Evolutionary conservation across 2,797 vertebrate genomes (phyloP).

Genomic region (Balearica regulorum): DNA sequence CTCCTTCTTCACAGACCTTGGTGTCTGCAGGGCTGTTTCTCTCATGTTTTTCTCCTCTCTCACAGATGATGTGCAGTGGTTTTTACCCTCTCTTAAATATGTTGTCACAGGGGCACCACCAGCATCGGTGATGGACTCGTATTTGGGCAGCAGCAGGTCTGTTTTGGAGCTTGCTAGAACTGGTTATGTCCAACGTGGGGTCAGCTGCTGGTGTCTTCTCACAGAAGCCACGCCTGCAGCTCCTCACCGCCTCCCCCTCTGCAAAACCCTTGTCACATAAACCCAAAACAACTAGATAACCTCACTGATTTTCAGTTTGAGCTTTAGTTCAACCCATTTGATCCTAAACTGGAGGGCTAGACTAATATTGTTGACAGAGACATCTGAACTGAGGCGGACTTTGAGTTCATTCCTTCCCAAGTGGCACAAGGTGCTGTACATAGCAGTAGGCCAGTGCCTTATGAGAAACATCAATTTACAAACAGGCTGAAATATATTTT

Average conservation of each 20-base stretch:
- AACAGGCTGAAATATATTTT: not conserved
- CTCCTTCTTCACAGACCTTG: not conserved
- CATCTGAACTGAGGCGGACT: not conserved
- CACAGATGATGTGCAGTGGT: not conserved
- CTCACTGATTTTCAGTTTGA: constrained; percentile 11
- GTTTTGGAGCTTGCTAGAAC: not conserved
- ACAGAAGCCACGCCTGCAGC: not conserved
- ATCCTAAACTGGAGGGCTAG: not conserved
- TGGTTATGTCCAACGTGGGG: not conserved
- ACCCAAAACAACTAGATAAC: not conserved
- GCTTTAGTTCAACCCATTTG: not conserved
- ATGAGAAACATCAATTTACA: not conserved
- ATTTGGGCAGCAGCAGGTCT: not conserved
- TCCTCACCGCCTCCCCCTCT: rapidly evolving
- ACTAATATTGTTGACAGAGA: not conserved
- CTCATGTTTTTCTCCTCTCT: not conserved
- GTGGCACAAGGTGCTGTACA: not conserved
- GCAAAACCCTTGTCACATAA: not conserved
- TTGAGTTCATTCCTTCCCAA: not conserved
- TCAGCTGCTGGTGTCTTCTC: not conserved
- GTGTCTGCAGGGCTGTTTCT: not conserved
- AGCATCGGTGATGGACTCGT: not conserved
- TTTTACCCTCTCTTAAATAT: not conserved
- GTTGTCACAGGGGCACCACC: rapidly evolving
- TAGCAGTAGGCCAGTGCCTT: not conserved